Conservation (phyloP, 37 sponge, comb jelly and placozoan species). For the Corticium candelabrum region DNA sequence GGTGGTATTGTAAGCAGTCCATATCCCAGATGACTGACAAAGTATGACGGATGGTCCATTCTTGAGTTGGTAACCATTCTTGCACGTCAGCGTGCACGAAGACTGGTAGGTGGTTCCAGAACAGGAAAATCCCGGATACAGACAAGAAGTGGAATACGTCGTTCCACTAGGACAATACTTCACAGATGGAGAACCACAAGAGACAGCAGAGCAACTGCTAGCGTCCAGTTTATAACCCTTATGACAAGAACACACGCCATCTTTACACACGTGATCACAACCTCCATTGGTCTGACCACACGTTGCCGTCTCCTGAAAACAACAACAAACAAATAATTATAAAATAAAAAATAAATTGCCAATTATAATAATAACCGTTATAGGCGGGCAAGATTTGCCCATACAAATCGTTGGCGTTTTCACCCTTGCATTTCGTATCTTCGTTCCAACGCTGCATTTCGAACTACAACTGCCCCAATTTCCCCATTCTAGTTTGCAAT, state of each 20-base stretch:
- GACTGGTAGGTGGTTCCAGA: background rate
- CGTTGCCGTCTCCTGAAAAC: background rate
- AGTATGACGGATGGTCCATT: background rate
- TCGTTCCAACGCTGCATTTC: background rate
- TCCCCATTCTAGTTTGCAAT: too few relatives aligned
- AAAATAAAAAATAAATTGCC: background rate
- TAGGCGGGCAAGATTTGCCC: background rate
- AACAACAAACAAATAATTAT: background rate
- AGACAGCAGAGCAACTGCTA: background rate
- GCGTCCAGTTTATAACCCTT: background rate
- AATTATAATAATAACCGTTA: background rate
- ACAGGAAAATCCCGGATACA: background rate
- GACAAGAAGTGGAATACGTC: background rate
- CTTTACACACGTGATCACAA: background rate
- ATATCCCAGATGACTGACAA: background rate
- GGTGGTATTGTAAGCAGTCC: background rate
- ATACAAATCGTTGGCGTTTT: background rate
- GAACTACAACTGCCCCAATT: too few relatives aligned
- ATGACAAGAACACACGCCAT: background rate
- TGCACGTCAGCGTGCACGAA: background rate
- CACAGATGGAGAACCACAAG: background rate
- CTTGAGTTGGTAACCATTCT: background rate
- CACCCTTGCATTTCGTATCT: background rate
- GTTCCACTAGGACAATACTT: slow-evolving; percentile 6
- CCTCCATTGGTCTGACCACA: background rate